Evolutionary conservation across 2,888 invertebrate genomes (phyloP), one percentile per base, ranked within the genome.

Genomic region (Plebejus melissa): DNA sequence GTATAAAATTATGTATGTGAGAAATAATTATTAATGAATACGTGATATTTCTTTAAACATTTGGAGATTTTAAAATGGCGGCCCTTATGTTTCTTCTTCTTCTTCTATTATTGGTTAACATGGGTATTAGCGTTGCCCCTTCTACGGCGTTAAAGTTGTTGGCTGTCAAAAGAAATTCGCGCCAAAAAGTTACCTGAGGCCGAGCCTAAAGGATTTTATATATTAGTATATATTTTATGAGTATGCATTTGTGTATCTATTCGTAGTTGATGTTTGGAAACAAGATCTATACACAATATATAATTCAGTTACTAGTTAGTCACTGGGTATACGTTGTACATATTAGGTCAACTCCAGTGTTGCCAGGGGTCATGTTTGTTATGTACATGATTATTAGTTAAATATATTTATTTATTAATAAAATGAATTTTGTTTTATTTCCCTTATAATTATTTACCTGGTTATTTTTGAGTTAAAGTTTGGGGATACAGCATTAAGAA

Each of bases 381-480:
- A 85, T 85, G 84, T 87, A 84, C 87, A 87, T 87, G 87, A 86
- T 86, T 82, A 87, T 90, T 89, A 88, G 88, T 86, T 82, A 82
- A 91, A 90, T 91, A 90, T 89, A 91, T 90, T 89, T 89, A 91
- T 90, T 89, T 90, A 90, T 84, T 87, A 85, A 88, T 83, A 86
- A 84, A 83, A 70, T 2, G 9, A 57, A 72, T n/a, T 74, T 75
- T 76, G 78, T 79, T 79, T 84, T 85, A 86, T 83, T 83, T 83
- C n/a, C 9, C 41, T 41, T 41, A 41, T 41, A 5, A 41, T 7
- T 9, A 1, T 41, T 41, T 46, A 11, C 46, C 2, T 46, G 46
- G 46, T 9, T 9, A 46, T 46, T 46, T 46, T 38, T 22, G 22
- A 22, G 22, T 22, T 22, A 22, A 22, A 22, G 22, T 22, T 22